Base-by-base conservation (phyloP, 2,113 vertebrate species). In the Misgurnus anguillicaudatus region DNA sequence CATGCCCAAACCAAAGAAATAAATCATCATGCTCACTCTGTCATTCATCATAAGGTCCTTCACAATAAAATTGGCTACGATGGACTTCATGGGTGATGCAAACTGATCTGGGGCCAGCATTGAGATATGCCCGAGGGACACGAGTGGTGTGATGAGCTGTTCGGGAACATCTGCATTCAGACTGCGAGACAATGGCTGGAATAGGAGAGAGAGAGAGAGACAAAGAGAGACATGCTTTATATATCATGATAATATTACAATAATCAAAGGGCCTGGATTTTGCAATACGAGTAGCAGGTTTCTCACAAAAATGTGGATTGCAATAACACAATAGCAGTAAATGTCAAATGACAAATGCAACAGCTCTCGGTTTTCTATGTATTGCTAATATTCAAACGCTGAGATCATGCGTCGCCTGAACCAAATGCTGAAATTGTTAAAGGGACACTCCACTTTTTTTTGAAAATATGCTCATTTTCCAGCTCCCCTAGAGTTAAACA, bases 71-170 rank as follows among this genome's bases (percentile, higher is more conserved):
- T 99, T 99, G 82, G 97, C 98, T 83, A 99, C 98, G n/a, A 99
- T 97, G 79, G 98, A 97, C 92, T 99, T 99, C 98, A 99, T 99
- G 68, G 98, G 98, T 65, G 97, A 98, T 64, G 98, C 98, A 90
- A 99, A 99, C 84, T 99, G 98, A 90, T 99, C 98, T 80, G 97
- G 97, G 63, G 98, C 98, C 90, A 99, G 92, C 97, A 99, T 98
- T 74, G 98, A 97, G 88, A 99, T 99, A 87, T 99, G 97, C 42
- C 97, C 98, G 87, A 99, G 82, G n/a, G 97, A 98, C 79, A 99
- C 98, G 10, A 99, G 91, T 0, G 98, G 97, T 63, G 97, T 99
- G 90, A 99, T 97, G 87, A 99, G 95, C 86, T 99, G 97, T 83
- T 99, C 98, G 13, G 98, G 98, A 80, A 98, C 96, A 41, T 99